A percentile compares a stretch with the other conserved stretches of the same genome.
These are phyloP conservation scores for Xiphydria camelus DNA, from an alignment of 2,888 invertebrate species.

Conservation along the genomic window DNA sequence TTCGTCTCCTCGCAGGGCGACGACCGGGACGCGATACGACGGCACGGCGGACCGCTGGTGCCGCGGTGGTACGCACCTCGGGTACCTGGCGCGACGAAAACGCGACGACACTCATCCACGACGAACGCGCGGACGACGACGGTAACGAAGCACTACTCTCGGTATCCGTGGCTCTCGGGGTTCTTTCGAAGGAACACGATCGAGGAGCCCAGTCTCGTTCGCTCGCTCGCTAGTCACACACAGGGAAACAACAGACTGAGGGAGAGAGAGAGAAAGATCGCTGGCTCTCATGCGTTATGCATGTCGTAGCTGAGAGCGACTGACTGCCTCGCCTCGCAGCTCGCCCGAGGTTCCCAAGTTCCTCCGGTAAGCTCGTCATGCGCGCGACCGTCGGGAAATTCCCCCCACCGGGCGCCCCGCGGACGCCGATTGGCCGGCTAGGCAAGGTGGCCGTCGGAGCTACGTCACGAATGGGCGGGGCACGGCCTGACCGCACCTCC, in stretches of 20 bases:
- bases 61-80: too few relatives aligned
- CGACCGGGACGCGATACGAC: too few relatives aligned
- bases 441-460: slow-evolving; percentile 55
- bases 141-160: background rate
- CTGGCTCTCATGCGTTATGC: slow-evolving; percentile 66
- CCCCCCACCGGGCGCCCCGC: slow-evolving; percentile 53
- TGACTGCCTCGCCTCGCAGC: slow-evolving; percentile 57
- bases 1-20: too few relatives aligned
- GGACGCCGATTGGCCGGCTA: slow-evolving; percentile 49
- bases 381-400: slow-evolving; percentile 41
- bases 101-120: background rate
- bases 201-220: background rate
- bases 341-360: slow-evolving; percentile 51
- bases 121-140: background rate
- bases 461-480: slow-evolving; percentile 52
- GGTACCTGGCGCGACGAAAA: background rate
- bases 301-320: slow-evolving; percentile 64
- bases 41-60: too few relatives aligned
- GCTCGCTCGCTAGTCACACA: background rate
- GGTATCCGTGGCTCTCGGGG: background rate
- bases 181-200: background rate
- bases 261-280: slow-evolving; percentile 44
- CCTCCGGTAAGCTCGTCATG: slow-evolving; percentile 46
- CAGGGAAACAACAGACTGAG: slow-evolving; percentile 22
- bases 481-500: slow-evolving; percentile 37